Evolutionary conservation across 1,140 invertebrate species (phyloP).

Genomic region (Tetragonula clypearis): DNA sequence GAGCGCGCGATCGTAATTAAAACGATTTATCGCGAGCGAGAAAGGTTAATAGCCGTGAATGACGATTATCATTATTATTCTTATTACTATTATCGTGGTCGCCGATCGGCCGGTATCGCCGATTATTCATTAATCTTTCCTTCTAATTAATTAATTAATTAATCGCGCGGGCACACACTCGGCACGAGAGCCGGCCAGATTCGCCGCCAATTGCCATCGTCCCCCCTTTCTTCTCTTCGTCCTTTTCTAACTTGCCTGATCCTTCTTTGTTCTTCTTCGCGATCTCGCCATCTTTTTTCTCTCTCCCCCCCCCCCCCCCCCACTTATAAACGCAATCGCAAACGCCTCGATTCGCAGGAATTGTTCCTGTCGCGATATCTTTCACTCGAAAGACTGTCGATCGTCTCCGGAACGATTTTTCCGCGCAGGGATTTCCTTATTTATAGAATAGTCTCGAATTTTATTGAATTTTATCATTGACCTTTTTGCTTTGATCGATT

Average conservation of each 20-base stretch:
- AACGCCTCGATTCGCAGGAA: too few relatives aligned
- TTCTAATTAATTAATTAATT: constrained; percentile 46
- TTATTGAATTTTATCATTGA: too few relatives aligned
- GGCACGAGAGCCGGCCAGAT: constrained; percentile 56
- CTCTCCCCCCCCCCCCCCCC: too few relatives aligned
- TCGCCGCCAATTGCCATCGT: constrained; percentile 72
- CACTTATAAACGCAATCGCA: too few relatives aligned
- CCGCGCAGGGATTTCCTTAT: too few relatives aligned
- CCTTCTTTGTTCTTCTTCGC: not conserved
- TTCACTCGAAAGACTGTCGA: too few relatives aligned
- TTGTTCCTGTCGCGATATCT: too few relatives aligned
- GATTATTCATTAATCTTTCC: constrained; percentile 56
- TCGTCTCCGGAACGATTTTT: too few relatives aligned
- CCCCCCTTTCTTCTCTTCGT: constrained; percentile 55
- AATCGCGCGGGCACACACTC: constrained; percentile 47
- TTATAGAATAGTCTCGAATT: too few relatives aligned
- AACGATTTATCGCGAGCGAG: constrained; percentile 68
- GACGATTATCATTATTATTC: constrained; percentile 63
- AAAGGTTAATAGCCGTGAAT: constrained; percentile 57
- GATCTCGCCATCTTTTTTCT: not conserved
- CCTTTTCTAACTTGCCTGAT: constrained; percentile 1
- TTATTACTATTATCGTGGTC: constrained; percentile 57
- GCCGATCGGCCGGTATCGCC: constrained; percentile 40
- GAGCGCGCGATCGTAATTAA: constrained; percentile 62
- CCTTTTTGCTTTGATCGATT: too few relatives aligned